Conservation (phyloP, 2,797 vertebrate genomes). For the Enteromius radiatus region DNA sequence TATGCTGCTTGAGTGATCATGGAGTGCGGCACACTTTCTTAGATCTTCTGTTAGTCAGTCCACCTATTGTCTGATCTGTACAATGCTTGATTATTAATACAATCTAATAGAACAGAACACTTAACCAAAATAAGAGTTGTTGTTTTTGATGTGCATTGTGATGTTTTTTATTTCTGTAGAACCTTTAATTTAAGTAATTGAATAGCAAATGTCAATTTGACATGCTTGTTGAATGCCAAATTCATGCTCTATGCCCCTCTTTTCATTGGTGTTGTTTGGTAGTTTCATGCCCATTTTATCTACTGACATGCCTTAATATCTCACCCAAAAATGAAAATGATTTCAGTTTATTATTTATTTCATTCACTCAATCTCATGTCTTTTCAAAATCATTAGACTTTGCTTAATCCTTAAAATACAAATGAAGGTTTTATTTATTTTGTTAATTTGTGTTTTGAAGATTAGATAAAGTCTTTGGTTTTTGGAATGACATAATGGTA, state of each 20-base stretch:
- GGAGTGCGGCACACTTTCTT: not conserved
- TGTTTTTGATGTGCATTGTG: not conserved
- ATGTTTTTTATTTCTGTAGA: not conserved
- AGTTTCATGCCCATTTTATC: not conserved
- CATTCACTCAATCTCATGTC: not conserved
- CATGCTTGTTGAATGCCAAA: not conserved
- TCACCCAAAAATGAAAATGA: not conserved
- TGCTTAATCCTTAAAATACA: not conserved
- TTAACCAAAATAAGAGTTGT: not conserved
- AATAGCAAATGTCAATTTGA: not conserved
- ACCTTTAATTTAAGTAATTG: not conserved
- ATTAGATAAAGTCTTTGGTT: not conserved
- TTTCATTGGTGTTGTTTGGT: not conserved
- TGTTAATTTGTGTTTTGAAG: not conserved
- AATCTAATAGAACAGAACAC: not conserved
- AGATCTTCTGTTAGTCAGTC: not conserved
- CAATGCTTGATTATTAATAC: not conserved
- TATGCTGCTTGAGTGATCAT: slow-evolving; percentile 23
- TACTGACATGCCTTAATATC: not conserved
- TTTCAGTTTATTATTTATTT: too few relatives aligned
- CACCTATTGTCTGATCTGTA: not conserved
- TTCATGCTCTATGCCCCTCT: not conserved
- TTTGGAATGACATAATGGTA: not conserved
- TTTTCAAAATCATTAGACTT: not conserved
- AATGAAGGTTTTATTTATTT: not conserved